Conservation (phyloP, 2,888 invertebrate species). For the Volucella inanis region DNA sequence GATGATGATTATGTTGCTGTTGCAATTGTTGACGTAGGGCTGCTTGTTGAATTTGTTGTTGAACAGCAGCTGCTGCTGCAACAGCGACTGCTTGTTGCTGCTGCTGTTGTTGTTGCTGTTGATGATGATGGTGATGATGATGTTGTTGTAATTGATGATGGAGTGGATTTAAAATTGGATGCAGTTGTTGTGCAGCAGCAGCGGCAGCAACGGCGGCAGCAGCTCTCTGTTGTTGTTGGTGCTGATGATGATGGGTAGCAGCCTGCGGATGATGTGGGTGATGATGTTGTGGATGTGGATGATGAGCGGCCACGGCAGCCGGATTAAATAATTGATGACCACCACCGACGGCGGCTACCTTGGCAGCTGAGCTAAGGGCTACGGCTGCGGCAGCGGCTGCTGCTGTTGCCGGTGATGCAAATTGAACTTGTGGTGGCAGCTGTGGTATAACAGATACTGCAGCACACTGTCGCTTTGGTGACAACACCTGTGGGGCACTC, state of each 20-base stretch:
- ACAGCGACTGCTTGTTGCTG: slow-evolving; percentile 77
- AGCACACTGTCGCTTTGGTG: slow-evolving; percentile 84
- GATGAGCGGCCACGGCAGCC: slow-evolving; percentile 75
- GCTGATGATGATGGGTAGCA: slow-evolving; percentile 76
- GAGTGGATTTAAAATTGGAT: slow-evolving; percentile 83
- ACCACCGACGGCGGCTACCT: slow-evolving; percentile 77
- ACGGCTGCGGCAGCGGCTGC: slow-evolving; percentile 78
- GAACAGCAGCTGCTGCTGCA: slow-evolving; percentile 71
- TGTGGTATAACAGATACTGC: slow-evolving; percentile 82
- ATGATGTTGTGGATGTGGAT: slow-evolving; percentile 76
- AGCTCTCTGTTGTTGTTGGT: slow-evolving; percentile 74
- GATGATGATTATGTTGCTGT: slow-evolving; percentile 75
- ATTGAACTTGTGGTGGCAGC: slow-evolving; percentile 77
- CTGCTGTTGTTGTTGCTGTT: slow-evolving; percentile 78
- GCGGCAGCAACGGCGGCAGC: slow-evolving; percentile 76
- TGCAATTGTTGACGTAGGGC: slow-evolving; percentile 77
- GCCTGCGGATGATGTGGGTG: slow-evolving; percentile 78
- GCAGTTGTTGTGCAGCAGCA: slow-evolving; percentile 81
- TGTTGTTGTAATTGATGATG: slow-evolving; percentile 78
- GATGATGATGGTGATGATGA: slow-evolving; percentile 76
- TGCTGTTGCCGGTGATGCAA: slow-evolving; percentile 83
- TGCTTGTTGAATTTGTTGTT: slow-evolving; percentile 77
- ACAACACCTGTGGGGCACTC: slow-evolving; percentile 84
- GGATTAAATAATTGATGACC: slow-evolving; percentile 80
- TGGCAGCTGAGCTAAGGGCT: slow-evolving; percentile 78